Percentiles rank a stretch among this genome's conserved stretches.
Conservation (phyloP, 2,888 invertebrate genomes). For the Rhamnusium bicolor region DNA sequence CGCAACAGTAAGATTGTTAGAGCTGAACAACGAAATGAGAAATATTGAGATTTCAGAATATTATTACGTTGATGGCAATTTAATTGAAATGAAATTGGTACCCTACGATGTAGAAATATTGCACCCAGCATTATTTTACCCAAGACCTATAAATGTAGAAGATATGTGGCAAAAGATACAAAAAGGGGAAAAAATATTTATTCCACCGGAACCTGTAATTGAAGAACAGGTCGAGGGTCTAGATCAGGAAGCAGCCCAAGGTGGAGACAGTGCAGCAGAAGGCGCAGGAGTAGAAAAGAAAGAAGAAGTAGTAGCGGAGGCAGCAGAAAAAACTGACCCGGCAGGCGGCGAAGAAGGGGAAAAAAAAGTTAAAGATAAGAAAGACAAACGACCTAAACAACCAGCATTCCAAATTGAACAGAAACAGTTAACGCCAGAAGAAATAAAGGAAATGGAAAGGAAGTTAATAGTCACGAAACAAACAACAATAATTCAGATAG, state of each 20-base stretch:
- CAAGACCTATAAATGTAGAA: constrained; percentile 72
- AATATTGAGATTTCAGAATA: constrained; percentile 76
- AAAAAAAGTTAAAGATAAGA: constrained; percentile 6
- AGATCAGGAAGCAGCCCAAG: background rate
- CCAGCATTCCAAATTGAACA: constrained; percentile 12
- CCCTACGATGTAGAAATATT: constrained; percentile 79
- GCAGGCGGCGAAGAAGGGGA: constrained; percentile 17
- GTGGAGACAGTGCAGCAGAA: constrained; percentile 33
- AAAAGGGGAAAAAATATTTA: constrained; percentile 63
- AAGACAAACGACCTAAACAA: constrained; percentile 30
- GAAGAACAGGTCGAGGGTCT: constrained; percentile 48
- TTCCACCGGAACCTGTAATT: constrained; percentile 66
- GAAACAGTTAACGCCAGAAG: constrained; percentile 45
- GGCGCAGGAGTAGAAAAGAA: background rate
- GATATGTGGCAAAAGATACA: constrained; percentile 63
- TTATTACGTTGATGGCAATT: constrained; percentile 82
- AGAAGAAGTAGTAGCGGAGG: background rate
- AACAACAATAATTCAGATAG: constrained; percentile 69
- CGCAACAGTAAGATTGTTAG: constrained; percentile 74
- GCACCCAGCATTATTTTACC: constrained; percentile 77
- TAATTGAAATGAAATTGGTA: constrained; percentile 80
- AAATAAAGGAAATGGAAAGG: constrained; percentile 41
- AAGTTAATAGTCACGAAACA: constrained; percentile 59
- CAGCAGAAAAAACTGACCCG: background rate
- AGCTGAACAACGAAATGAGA: constrained; percentile 75